Evolutionary conservation across 2,113 vertebrate genomes (phyloP), one percentile per base, ranked within the genome.

Genomic region (Elachura formosa): DNA sequence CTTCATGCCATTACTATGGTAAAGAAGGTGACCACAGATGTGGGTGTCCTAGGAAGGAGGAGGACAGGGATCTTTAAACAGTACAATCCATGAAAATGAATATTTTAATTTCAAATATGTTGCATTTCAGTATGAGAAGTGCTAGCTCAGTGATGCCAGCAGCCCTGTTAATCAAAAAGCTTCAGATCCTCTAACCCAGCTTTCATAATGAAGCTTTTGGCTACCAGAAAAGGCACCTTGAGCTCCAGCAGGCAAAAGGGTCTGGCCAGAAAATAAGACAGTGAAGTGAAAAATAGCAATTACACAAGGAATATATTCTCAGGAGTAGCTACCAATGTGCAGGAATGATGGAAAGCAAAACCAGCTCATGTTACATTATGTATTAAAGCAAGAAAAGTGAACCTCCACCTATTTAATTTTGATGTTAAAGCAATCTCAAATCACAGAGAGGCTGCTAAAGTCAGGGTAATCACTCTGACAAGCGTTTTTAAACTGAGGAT

Each of bases 1-100:
- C 29, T 74, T 56, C 54, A 41, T 76, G 62, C 74, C 51, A 11
- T 46, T 41, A 22, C 26, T 84, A 14, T 25, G 67, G 45, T 4
- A 48, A 41, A n/a, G 73, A 10, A 22, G 26, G 52, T 36, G 64
- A 59, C 52, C 66, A 69, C 28, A 71, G 84, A 19, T 23, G 26
- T 58, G 36, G 46, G 46, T 59, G 38, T 25, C 68, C 90, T 52
- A 36, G 75, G 58, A 31, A 92, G 86, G 59, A 94, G 83, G 61
- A 82, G 72, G 49, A 92, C 40, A 40, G 49, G 1, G 15, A 25
- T 45, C 72, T 89, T 69, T 21, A 49, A 83, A 51, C 15, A 25
- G 36, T 14, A 4, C 36, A 61, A 14, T 12, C 46, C 10, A 36
- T 16, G 16, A 33, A 66, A 66, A 36, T 55, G 40, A 55, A 8